Evolutionary conservation across 2,888 invertebrate genomes (phyloP).

Genomic region (Mycalesis mineus): DNA sequence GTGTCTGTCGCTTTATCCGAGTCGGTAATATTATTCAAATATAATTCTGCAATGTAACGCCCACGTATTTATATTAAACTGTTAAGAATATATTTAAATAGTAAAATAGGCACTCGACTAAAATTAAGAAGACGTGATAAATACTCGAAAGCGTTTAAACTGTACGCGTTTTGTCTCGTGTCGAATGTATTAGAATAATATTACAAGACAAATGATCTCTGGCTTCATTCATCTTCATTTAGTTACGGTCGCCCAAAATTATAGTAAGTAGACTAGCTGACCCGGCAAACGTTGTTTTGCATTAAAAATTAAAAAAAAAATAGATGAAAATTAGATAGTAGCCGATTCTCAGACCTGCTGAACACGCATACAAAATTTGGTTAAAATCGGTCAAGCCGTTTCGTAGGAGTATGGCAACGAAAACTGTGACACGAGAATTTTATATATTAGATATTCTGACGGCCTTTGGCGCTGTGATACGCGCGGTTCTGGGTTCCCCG

Average conservation of each 20-base stretch:
- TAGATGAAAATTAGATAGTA: no score
- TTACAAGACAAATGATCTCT: constrained; percentile 9
- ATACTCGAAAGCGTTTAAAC: not conserved
- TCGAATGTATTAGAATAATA: constrained; percentile 13
- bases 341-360: no score
- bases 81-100: not conserved
- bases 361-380: no score
- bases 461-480: no score
- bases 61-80: not conserved
- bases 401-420: no score
- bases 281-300: no score
- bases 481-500: no score
- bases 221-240: constrained; percentile 13
- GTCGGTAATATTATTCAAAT: not conserved
- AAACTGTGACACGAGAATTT: no score
- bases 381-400: no score
- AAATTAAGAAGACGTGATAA: constrained; percentile 6
- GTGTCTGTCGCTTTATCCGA: not conserved
- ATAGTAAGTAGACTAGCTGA: no score
- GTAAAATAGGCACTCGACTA: not conserved
- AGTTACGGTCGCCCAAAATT: constrained; percentile 15
- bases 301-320: not conserved
- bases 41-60: constrained; percentile 2
- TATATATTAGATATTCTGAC: no score
- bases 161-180: not conserved